These are phyloP conservation scores for Microctonus hyperodae DNA, from an alignment of 2,888 invertebrate species.

Conservation along the genomic window DNA sequence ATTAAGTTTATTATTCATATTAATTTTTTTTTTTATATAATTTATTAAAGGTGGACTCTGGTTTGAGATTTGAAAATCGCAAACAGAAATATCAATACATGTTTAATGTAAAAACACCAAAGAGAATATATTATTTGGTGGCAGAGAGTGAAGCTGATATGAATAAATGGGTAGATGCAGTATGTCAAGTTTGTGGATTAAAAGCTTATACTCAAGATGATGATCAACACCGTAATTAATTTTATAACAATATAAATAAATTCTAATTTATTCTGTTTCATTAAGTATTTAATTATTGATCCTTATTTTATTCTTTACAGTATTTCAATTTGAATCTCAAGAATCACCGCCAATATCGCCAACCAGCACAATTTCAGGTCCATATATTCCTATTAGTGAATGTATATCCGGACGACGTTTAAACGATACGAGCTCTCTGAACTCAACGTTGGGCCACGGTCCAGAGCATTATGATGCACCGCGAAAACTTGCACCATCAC, in stretches of 20 bases:
- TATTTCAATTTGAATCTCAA: conserved; percentile 59
- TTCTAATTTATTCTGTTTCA: not conserved
- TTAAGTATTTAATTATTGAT: not conserved
- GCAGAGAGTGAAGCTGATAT: conserved; percentile 92
- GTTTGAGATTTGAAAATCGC: conserved; percentile 81
- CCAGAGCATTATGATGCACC: conserved; percentile 58
- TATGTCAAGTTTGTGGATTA: conserved; percentile 90
- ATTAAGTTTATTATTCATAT: not conserved
- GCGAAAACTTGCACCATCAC: conserved; percentile 56
- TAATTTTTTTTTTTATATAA: not conserved
- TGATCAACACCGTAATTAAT: conserved; percentile 48
- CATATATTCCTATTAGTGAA: conserved; percentile 92
- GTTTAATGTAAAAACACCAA: conserved; percentile 89
- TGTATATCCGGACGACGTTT: conserved; percentile 83
- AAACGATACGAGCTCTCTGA: conserved; percentile 59
- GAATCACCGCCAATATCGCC: conserved; percentile 73
- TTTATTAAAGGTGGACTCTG: conserved; percentile 77
- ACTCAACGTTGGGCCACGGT: conserved; percentile 51
- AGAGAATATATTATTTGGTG: conserved; percentile 89
- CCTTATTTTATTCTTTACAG: conserved; percentile 39
- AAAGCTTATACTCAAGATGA: conserved; percentile 74
- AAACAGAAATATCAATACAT: conserved; percentile 84
- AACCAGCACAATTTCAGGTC: conserved; percentile 73
- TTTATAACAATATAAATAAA: conserved; percentile 19
- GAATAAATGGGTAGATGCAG: conserved; percentile 94